Evolutionary conservation across 2,888 invertebrate species (phyloP), one percentile per base, ranked within the genome.

Genomic region (Stenchaetothrips biformis): DNA sequence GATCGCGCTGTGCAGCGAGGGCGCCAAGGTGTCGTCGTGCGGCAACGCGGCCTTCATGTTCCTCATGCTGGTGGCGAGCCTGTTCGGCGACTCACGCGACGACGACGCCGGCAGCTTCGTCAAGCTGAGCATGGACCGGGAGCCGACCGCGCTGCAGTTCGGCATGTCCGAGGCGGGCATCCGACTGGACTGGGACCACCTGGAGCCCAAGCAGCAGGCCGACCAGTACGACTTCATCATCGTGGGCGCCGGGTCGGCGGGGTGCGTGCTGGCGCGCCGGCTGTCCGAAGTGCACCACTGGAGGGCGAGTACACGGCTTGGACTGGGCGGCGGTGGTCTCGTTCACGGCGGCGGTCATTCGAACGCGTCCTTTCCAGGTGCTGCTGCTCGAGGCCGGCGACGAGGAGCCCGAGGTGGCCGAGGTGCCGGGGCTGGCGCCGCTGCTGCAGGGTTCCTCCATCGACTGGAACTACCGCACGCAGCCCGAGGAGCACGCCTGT

Each of bases 201-300:
- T 37, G 37, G 37, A 37, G 37, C 37, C 67, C 21, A 11, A 7
- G 9, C 9, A 7, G 25, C 67, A 84, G 16, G 83, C 83, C 48
- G 82, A 83, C 21, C 82, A 84, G 18, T 88, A 86, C 82, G 89
- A 88, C 82, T 90, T 88, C 82, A 86, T 88, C 47, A 84, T 88
- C 81, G 87, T 89, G 27, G 89, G 89, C 6, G 88, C 86, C 2
- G 89, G 89, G 0, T 87, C 89, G 0, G 88, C 89, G 0, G 89
- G 89, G 3, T 87, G 88, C 48, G 88, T 88, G 1, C 81, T 89
- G 11, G 89, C 89, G 49, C 88, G 87, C 82, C 85, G 89, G 48
- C 84, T 89, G 21, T 85, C 88, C 0, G 87, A 88, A 83, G 83
- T 85, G 18, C 81, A 83, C 62, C 82, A 85, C 59, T 87, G 87